phyloP scores from a whole-genome alignment of 2,113 vertebrate genomes.

The Hiodon alosoides region DNA sequence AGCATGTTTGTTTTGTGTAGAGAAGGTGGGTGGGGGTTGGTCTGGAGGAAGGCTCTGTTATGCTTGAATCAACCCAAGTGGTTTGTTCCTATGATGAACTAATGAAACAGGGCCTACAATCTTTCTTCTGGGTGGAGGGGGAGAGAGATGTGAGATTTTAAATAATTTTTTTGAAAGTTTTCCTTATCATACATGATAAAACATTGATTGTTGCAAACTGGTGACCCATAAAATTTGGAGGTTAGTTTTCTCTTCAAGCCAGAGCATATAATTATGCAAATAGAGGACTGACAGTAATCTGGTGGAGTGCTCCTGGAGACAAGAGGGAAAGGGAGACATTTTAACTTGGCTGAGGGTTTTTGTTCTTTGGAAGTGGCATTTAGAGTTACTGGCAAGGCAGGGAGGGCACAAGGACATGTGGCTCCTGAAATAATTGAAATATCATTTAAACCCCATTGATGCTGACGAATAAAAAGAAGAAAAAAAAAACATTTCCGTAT shows the following conservation, averaged over 20 bases:
- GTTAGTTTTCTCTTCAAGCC: constrained; percentile 97
- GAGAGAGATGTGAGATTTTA: constrained; percentile 68
- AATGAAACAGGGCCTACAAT: constrained; percentile 28
- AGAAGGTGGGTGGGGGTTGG: constrained; percentile 17
- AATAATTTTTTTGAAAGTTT: constrained; percentile 78
- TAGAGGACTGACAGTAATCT: constrained; percentile 98
- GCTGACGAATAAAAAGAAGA: no score
- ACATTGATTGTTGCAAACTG: constrained; percentile 97
- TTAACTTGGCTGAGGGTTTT: constrained; percentile 50
- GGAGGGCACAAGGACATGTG: neutral
- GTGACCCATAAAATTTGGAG: constrained; percentile 98
- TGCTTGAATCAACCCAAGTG: constrained; percentile 10
- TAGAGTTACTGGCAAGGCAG: neutral
- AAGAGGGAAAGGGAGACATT: constrained; percentile 56
- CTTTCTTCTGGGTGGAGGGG: constrained; percentile 47
- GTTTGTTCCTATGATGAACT: constrained; percentile 11
- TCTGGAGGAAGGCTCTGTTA: neutral
- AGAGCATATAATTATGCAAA: constrained; percentile 99
- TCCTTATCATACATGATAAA: constrained; percentile 92
- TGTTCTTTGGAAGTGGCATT: neutral
- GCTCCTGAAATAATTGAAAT: neutral
- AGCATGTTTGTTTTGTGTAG: neutral
- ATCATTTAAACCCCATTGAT: neutral
- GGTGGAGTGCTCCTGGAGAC: constrained; percentile 78
- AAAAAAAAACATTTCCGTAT: no score